Evolutionary conservation across 2,113 vertebrate genomes (phyloP).

Genomic region (Phainopepla nitens): DNA sequence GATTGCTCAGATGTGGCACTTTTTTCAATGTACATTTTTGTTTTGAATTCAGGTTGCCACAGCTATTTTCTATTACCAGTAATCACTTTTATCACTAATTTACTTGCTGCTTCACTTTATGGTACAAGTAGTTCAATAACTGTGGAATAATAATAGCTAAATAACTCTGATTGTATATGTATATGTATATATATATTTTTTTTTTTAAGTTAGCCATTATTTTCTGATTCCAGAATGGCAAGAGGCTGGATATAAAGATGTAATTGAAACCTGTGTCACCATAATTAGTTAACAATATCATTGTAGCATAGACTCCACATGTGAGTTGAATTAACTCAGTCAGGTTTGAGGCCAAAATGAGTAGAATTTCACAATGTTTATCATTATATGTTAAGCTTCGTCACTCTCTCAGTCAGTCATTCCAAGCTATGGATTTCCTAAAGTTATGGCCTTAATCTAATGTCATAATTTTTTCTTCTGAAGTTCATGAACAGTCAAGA

Average conservation of each 20-base stretch:
- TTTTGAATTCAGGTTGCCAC: neutral
- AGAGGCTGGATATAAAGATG: neutral
- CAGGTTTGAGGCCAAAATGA: neutral
- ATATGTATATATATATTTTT: too few relatives aligned
- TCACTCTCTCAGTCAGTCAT: neutral
- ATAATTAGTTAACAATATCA: neutral
- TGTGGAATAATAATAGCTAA: neutral
- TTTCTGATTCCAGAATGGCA: neutral
- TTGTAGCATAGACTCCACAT: neutral
- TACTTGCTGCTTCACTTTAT: neutral
- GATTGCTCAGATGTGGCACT: fast-evolving
- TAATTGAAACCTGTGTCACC: neutral
- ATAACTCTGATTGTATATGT: neutral
- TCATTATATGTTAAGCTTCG: neutral
- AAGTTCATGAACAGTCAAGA: neutral
- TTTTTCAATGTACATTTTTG: neutral
- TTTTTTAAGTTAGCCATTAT: neutral
- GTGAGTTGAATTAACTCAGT: neutral
- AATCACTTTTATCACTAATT: neutral
- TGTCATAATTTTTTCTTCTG: neutral
- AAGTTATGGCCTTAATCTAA: neutral
- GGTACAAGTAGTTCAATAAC: neutral
- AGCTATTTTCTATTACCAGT: neutral
- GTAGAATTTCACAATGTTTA: neutral
- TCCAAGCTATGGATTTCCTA: neutral